These are phyloP conservation scores for Limnephilus rhombicus DNA, from an alignment of 2,888 invertebrate genomes.

Conservation along the genomic window DNA sequence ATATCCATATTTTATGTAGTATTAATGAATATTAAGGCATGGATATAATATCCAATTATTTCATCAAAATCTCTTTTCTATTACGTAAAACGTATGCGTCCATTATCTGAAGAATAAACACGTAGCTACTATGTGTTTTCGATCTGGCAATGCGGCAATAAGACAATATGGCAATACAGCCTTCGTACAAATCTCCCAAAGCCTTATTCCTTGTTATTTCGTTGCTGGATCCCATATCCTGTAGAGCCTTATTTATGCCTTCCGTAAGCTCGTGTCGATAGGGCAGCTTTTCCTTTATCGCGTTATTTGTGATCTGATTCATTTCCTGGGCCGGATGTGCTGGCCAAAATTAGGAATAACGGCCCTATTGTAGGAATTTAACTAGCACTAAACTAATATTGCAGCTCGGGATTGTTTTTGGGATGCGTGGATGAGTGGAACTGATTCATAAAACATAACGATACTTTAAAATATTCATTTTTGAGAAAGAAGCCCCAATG, in stretches of 20 bases:
- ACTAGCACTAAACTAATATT: conserved; percentile 3
- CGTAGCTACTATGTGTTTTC: background rate
- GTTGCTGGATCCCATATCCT: background rate
- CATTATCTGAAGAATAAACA: background rate
- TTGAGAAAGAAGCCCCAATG: background rate
- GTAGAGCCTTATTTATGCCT: conserved; percentile 40
- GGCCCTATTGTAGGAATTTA: conserved; percentile 19
- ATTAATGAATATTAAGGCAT: too few relatives aligned
- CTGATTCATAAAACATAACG: background rate
- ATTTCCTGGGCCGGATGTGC: conserved; percentile 28
- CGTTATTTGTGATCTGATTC: conserved; percentile 34
- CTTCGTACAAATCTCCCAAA: conserved; percentile 27
- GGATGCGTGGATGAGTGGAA: background rate
- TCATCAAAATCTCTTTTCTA: background rate
- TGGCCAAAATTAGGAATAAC: conserved; percentile 22
- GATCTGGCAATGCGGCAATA: background rate
- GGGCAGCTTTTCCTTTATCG: conserved; percentile 33
- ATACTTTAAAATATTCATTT: background rate
- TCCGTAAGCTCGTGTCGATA: conserved; percentile 36
- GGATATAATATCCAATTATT: too few relatives aligned
- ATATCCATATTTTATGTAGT: too few relatives aligned
- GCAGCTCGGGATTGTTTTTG: background rate
- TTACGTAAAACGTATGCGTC: background rate
- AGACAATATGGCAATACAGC: background rate
- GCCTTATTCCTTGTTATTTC: conserved; percentile 39